Percentiles rank a stretch among this genome's conserved stretches.
phyloP scores from a whole-genome alignment of 1,140 invertebrate genomes.

The Monochamus saltuarius region DNA sequence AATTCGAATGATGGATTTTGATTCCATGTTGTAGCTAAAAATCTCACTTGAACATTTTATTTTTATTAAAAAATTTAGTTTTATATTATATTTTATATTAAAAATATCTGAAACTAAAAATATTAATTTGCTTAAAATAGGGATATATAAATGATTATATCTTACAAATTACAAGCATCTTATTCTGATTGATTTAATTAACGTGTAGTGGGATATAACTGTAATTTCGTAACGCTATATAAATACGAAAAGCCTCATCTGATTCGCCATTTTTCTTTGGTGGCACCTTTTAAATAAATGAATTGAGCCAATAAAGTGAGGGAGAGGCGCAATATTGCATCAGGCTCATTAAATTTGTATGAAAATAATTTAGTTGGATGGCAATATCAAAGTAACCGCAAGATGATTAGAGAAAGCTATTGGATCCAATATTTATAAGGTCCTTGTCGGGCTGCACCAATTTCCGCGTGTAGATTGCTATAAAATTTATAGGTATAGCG shows the following conservation, averaged over 20 bases:
- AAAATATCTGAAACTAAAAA: no score
- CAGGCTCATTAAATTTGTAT: neutral
- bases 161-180: no score
- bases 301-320: no score
- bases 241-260: neutral
- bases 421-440: conserved; percentile 40
- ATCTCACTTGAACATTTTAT: no score
- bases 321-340: no score
- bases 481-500: conserved; percentile 44
- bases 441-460: conserved; percentile 41
- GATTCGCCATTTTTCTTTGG: neutral
- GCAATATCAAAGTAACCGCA: conserved; percentile 12
- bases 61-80: no score
- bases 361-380: conserved; percentile 1
- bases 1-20: no score
- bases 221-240: neutral
- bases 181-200: no score
- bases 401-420: conserved; percentile 36
- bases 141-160: no score
- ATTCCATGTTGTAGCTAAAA: no score
- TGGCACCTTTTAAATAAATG: neutral
- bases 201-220: neutral
- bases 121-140: no score
- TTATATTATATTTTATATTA: no score
- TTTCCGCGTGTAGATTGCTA: conserved; percentile 44